Evolutionary conservation across 1,140 invertebrate species (phyloP).

Genomic region (Hetaerina americana): DNA sequence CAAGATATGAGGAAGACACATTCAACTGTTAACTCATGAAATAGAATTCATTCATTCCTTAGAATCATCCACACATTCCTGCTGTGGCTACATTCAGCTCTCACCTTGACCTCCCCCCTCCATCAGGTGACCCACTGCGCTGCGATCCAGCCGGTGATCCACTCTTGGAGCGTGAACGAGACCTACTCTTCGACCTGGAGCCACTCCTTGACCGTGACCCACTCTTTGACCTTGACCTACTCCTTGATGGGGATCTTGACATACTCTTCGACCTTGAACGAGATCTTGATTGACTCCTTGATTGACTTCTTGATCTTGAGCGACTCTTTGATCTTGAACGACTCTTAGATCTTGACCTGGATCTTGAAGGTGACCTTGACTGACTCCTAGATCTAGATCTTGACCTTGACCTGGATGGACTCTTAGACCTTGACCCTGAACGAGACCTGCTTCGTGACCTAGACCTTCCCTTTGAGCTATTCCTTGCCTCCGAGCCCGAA

Average conservation of each 20-base stretch:
- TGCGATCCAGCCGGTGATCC: constrained; percentile 32
- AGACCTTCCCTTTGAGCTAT: constrained; percentile 5
- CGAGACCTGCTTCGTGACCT: constrained; percentile 9
- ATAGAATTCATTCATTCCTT: background rate
- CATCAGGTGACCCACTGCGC: constrained; percentile 25
- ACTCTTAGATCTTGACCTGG: constrained; percentile 21
- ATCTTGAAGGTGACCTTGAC: constrained; percentile 20
- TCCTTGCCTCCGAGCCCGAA: constrained; percentile 10
- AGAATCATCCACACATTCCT: background rate
- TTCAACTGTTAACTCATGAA: no score
- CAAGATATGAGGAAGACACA: no score
- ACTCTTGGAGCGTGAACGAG: constrained; percentile 29
- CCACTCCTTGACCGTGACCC: constrained; percentile 21
- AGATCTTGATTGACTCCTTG: constrained; percentile 22
- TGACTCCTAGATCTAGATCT: constrained; percentile 22
- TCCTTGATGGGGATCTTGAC: constrained; percentile 16
- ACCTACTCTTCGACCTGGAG: constrained; percentile 17
- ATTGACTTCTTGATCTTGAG: constrained; percentile 18
- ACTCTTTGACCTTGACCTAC: constrained; percentile 14
- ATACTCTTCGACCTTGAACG: constrained; percentile 19
- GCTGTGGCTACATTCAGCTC: background rate
- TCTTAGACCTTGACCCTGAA: constrained; percentile 18
- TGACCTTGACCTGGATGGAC: constrained; percentile 20
- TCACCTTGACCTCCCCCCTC: constrained; percentile 20
- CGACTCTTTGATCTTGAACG: constrained; percentile 20